A percentile compares a stretch with the other conserved stretches of the same genome.
Conservation (phyloP, 2,888 invertebrate species). For the Volucella inflata region DNA sequence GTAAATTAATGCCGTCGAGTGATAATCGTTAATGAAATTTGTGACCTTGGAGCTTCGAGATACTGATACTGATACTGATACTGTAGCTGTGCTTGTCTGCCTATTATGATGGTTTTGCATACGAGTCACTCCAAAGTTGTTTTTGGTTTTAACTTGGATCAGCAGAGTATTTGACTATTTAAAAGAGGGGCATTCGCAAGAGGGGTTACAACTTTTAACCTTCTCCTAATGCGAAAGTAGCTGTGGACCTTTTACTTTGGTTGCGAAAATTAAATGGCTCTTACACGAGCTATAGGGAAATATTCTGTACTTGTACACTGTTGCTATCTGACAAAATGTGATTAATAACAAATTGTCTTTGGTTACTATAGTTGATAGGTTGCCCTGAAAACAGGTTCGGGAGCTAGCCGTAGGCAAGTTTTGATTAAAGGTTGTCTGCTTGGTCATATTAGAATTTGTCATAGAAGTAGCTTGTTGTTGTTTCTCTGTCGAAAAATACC, state of each 20-base stretch:
- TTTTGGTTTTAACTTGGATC: conserved; percentile 3
- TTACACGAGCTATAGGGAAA: conserved; percentile 1
- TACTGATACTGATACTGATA: neutral
- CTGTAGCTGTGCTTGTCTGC: neutral
- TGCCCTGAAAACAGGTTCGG: too few species aligned
- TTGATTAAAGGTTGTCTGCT: too few species aligned
- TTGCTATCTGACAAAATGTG: conserved; percentile 1
- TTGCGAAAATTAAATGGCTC: neutral
- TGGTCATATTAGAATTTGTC: too few species aligned
- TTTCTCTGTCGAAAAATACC: too few species aligned
- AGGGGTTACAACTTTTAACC: conserved; percentile 31
- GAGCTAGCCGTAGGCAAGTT: too few species aligned
- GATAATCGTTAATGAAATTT: conserved; percentile 52
- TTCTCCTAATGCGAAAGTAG: conserved; percentile 27
- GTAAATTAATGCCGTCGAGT: conserved; percentile 52
- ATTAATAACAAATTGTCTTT: conserved; percentile 32
- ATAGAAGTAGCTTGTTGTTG: too few species aligned
- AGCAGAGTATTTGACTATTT: conserved; percentile 31
- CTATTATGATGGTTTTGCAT: conserved; percentile 51
- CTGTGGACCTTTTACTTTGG: conserved; percentile 45
- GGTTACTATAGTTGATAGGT: too few species aligned
- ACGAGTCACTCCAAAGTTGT: neutral
- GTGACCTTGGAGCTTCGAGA: conserved; percentile 48
- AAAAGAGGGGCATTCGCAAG: conserved; percentile 1
- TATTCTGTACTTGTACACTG: neutral